phyloP scores from a whole-genome alignment of 2,113 vertebrate species.

The Sclerurus mexicanus region DNA sequence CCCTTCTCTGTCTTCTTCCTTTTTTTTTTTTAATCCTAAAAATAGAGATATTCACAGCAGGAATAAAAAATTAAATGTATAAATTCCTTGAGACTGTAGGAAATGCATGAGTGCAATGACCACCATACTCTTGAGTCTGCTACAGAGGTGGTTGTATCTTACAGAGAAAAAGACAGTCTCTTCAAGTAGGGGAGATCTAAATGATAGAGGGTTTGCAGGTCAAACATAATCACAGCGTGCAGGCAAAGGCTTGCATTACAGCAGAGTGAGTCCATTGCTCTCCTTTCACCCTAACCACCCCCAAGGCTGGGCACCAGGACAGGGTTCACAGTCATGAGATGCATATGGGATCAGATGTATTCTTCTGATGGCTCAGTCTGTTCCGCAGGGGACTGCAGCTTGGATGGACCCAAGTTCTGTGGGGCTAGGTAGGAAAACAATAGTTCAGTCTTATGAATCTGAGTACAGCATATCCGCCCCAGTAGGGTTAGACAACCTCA shows the following conservation, averaged over 20 bases:
- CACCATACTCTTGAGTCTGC: not conserved
- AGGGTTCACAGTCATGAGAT: not conserved
- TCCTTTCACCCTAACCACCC: not conserved
- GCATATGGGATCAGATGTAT: not conserved
- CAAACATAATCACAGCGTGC: not conserved
- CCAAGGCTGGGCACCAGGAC: not conserved
- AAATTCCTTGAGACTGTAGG: not conserved
- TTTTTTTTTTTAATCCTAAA: not conserved
- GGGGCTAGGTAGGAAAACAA: not conserved
- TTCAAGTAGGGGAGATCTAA: not conserved
- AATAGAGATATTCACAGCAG: not conserved
- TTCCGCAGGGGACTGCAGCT: not conserved
- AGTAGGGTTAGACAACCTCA: not conserved
- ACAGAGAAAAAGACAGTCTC: not conserved
- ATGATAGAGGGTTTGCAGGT: not conserved
- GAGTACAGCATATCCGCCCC: not conserved
- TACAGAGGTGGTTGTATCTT: not conserved
- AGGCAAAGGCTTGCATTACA: not conserved
- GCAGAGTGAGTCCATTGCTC: not conserved
- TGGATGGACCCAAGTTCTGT: rapidly evolving
- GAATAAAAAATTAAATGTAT: not conserved
- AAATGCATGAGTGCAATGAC: not conserved
- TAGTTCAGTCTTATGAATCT: not conserved
- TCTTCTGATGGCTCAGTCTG: not conserved
- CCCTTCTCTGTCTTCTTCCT: not conserved